Conservation (phyloP, 2,113 vertebrate genomes). For the Callocephalon fimbriatum region DNA sequence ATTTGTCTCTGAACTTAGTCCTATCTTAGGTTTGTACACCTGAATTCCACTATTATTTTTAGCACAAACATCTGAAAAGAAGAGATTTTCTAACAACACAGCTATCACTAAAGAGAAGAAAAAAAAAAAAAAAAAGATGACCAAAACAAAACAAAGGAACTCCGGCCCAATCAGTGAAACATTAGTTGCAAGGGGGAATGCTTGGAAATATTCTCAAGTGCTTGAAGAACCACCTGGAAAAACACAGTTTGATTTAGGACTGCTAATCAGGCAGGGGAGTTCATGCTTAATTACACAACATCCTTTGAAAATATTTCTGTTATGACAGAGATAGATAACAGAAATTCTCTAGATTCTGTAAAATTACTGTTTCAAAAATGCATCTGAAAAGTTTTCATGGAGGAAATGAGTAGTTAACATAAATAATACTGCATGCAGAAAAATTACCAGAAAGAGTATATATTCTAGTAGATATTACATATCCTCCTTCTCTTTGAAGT, state of each 20-base stretch:
- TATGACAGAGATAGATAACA: not conserved
- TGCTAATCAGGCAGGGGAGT: not conserved
- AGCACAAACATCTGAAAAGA: not conserved
- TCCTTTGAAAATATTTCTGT: conserved; percentile 16
- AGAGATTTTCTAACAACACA: not conserved
- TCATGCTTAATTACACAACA: conserved; percentile 18
- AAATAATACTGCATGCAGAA: not conserved
- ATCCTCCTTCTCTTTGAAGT: not conserved
- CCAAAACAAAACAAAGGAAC: not conserved
- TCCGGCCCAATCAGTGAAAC: not conserved
- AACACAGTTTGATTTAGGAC: conserved; percentile 18
- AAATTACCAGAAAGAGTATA: not conserved
- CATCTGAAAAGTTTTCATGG: not conserved
- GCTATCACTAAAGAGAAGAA: not conserved
- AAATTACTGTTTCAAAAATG: conserved; percentile 8
- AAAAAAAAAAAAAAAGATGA: not conserved
- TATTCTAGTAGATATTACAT: not conserved
- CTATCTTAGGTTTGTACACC: not conserved
- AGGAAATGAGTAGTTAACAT: not conserved
- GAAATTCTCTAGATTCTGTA: not conserved
- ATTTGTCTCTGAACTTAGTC: not conserved
- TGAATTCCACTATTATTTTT: not conserved
- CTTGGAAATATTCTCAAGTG: not conserved
- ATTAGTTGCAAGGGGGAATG: rapidly evolving
- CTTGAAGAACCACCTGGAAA: conserved; percentile 26